phyloP scores from a whole-genome alignment of 53 echinoderm and acorn worm genomes.

The Pentamera pediparva region DNA sequence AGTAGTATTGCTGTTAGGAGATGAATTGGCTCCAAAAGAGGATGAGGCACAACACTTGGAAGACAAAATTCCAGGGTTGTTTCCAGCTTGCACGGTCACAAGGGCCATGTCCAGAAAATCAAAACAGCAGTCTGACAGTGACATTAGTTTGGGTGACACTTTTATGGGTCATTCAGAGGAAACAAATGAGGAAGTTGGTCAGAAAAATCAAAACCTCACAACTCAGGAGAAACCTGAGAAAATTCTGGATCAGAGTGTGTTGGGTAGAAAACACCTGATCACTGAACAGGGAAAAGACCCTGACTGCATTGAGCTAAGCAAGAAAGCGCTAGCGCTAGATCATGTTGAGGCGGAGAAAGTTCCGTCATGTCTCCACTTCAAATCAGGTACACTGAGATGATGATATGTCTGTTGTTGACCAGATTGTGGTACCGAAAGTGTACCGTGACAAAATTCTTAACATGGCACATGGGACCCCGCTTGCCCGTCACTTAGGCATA shows the following conservation, averaged over 20 bases:
- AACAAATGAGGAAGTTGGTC: too few relatives aligned
- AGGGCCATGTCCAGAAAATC: neutral
- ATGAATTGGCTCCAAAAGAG: neutral
- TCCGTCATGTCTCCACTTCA: constrained; percentile 15
- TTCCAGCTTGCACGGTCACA: constrained; percentile 2
- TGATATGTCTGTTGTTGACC: constrained; percentile 33
- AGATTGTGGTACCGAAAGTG: constrained; percentile 38
- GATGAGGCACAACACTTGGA: constrained; percentile 2
- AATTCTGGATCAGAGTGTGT: too few relatives aligned
- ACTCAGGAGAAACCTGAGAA: neutral
- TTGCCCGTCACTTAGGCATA: constrained; percentile 56
- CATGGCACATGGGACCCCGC: constrained; percentile 50
- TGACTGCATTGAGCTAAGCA: too few relatives aligned
- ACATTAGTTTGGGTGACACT: neutral
- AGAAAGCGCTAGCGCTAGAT: neutral
- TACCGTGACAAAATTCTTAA: constrained; percentile 42
- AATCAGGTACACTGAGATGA: constrained; percentile 9
- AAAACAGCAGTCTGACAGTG: neutral
- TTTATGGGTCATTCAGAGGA: neutral
- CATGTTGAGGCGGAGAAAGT: neutral
- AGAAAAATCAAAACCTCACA: too few relatives aligned
- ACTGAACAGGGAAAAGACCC: too few relatives aligned
- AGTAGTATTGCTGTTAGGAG: neutral
- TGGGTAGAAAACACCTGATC: neutral
- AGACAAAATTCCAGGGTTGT: constrained; percentile 16